Evolutionary conservation across 2,888 invertebrate genomes (phyloP).

Genomic region (Drosophila sordidapex): DNA sequence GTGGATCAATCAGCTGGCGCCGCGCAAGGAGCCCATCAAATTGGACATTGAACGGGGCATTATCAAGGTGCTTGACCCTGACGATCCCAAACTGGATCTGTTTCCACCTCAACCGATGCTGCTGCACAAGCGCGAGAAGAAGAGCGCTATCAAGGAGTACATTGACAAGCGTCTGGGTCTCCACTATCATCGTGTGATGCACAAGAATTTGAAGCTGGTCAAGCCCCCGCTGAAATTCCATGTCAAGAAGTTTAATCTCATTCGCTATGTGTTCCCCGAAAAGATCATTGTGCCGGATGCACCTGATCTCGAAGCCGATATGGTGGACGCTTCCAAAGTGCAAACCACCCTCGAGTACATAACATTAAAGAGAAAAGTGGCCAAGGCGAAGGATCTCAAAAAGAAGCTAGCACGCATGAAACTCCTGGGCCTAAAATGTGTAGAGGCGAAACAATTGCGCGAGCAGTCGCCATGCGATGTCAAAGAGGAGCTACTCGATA

Average conservation of each 20-base stretch:
- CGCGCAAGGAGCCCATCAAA: slow-evolving; percentile 71
- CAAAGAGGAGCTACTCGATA: slow-evolving; percentile 57
- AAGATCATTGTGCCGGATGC: slow-evolving; percentile 52
- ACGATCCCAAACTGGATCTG: slow-evolving; percentile 77
- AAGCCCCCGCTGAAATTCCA: slow-evolving; percentile 77
- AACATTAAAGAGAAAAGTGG: slow-evolving; percentile 53
- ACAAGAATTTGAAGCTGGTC: slow-evolving; percentile 76
- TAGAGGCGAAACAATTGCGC: slow-evolving; percentile 57
- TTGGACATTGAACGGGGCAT: slow-evolving; percentile 77
- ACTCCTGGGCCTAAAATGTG: slow-evolving; percentile 76
- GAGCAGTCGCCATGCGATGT: slow-evolving; percentile 69
- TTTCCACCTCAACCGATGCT: slow-evolving; percentile 68
- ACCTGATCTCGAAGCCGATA: slow-evolving; percentile 40
- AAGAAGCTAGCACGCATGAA: slow-evolving; percentile 69
- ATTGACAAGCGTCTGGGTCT: slow-evolving; percentile 71
- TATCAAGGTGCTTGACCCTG: slow-evolving; percentile 67
- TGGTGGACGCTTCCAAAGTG: slow-evolving; percentile 49
- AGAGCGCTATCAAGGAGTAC: slow-evolving; percentile 67
- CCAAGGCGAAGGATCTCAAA: slow-evolving; percentile 51
- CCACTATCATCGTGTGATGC: slow-evolving; percentile 77
- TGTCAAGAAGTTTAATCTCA: slow-evolving; percentile 83
- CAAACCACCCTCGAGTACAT: slow-evolving; percentile 77
- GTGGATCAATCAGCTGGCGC: slow-evolving; percentile 82
- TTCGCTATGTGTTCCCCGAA: slow-evolving; percentile 77
- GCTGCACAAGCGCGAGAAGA: slow-evolving; percentile 35